A percentile compares a stretch with the other conserved stretches of the same genome.
Conservation (phyloP, 2,888 invertebrate genomes). For the Pantelozetes paolii region DNA sequence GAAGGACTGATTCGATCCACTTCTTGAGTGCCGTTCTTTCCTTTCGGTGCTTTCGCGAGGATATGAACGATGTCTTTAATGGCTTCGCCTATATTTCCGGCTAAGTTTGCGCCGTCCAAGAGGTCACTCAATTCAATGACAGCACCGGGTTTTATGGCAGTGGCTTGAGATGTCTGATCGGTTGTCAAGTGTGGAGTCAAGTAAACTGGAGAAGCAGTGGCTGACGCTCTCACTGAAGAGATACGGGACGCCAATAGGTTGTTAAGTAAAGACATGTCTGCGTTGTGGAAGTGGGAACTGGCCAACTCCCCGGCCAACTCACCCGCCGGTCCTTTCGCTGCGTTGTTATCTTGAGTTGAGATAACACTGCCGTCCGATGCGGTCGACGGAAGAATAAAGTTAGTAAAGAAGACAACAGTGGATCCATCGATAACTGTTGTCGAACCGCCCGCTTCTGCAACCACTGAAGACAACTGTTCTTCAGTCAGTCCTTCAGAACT, state of each 20-base stretch:
- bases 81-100: constrained; percentile 48
- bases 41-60: constrained; percentile 43
- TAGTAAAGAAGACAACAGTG: constrained; percentile 47
- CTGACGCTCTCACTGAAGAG: not conserved
- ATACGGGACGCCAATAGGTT: constrained; percentile 27
- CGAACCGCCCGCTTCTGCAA: constrained; percentile 43
- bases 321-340: constrained; percentile 36
- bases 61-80: constrained; percentile 49
- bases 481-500: constrained; percentile 38
- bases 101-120: constrained; percentile 46
- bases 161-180: constrained; percentile 39
- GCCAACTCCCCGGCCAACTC: constrained; percentile 25
- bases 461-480: constrained; percentile 38
- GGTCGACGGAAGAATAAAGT: constrained; percentile 39
- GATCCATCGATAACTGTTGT: constrained; percentile 46
- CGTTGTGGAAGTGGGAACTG: constrained; percentile 34
- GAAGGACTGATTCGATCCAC: constrained; percentile 37
- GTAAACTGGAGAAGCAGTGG: constrained; percentile 7
- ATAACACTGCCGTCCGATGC: not conserved
- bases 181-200: constrained; percentile 1
- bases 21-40: constrained; percentile 33
- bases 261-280: constrained; percentile 37
- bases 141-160: constrained; percentile 47
- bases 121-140: constrained; percentile 48
- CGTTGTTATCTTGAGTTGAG: constrained; percentile 29